These are phyloP conservation scores for Lonchura striata DNA, from an alignment of 2,113 vertebrate species.

Conservation along the genomic window DNA sequence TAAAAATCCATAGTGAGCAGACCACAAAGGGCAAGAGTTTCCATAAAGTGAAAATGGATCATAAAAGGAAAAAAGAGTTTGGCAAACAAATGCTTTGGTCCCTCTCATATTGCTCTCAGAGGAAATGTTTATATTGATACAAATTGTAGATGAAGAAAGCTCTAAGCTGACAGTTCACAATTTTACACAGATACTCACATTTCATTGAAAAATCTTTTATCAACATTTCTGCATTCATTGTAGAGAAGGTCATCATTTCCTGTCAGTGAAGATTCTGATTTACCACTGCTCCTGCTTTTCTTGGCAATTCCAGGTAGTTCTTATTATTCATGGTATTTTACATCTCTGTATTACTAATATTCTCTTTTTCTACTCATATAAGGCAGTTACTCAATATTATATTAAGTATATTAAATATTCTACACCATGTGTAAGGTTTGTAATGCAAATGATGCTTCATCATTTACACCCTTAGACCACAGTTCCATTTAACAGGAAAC, in stretches of 20 bases:
- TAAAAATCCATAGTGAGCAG: neutral
- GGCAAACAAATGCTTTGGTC: neutral
- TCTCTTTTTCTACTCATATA: neutral
- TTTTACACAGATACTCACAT: neutral
- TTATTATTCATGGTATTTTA: neutral
- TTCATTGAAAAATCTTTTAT: neutral
- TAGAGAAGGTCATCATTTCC: neutral
- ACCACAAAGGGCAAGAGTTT: neutral
- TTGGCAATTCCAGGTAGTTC: neutral
- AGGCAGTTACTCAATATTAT: neutral
- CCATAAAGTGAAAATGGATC: neutral
- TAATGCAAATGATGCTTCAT: neutral
- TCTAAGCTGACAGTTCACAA: neutral
- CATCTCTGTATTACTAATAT: neutral
- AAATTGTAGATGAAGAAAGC: neutral
- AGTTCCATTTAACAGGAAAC: neutral
- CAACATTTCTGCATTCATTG: neutral
- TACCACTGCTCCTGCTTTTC: neutral
- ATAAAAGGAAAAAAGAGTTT: neutral
- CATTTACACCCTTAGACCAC: neutral
- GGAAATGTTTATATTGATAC: neutral
- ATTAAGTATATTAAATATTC: neutral
- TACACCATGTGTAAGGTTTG: neutral
- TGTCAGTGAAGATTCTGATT: neutral
- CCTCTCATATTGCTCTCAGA: neutral